These are phyloP conservation scores for Rhagophthalmus giganteus DNA, from an alignment of 2,888 invertebrate genomes.

Conservation along the genomic window DNA sequence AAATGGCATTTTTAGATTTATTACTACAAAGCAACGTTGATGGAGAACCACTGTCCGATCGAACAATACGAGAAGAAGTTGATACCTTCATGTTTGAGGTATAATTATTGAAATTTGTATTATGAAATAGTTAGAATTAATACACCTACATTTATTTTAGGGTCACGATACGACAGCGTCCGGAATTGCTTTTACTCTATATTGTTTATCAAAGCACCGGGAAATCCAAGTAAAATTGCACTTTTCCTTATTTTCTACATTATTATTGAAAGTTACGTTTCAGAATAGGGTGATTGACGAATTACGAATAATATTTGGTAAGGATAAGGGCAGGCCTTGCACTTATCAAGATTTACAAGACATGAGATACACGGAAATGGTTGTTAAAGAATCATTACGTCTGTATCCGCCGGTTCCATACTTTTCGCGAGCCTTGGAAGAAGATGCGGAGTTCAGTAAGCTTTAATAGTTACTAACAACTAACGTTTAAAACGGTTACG, in stretches of 20 bases:
- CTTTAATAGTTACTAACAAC: background rate
- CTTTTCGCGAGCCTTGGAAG: constrained; percentile 53
- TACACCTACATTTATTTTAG: constrained; percentile 38
- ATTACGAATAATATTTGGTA: constrained; percentile 47
- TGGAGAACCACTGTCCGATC: background rate
- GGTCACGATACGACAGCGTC: constrained; percentile 58
- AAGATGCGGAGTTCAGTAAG: constrained; percentile 49
- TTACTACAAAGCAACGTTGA: background rate
- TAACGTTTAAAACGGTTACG: background rate
- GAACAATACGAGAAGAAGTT: constrained; percentile 1
- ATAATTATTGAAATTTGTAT: too few relatives aligned
- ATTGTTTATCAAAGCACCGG: constrained; percentile 53
- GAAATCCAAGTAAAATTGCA: constrained; percentile 47
- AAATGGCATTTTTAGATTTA: constrained; percentile 2
- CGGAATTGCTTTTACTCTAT: constrained; percentile 55
- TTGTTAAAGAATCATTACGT: constrained; percentile 60
- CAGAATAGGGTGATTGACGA: constrained; percentile 50
- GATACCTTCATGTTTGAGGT: constrained; percentile 8
- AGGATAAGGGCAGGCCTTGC: constrained; percentile 34
- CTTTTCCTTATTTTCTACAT: background rate
- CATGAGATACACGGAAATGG: constrained; percentile 61
- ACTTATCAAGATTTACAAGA: constrained; percentile 54
- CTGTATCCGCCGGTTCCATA: constrained; percentile 61
- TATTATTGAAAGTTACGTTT: background rate
- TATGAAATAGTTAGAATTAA: too few relatives aligned